phyloP scores from a whole-genome alignment of 2,888 invertebrate genomes.

The Xestia sexstrigata region DNA sequence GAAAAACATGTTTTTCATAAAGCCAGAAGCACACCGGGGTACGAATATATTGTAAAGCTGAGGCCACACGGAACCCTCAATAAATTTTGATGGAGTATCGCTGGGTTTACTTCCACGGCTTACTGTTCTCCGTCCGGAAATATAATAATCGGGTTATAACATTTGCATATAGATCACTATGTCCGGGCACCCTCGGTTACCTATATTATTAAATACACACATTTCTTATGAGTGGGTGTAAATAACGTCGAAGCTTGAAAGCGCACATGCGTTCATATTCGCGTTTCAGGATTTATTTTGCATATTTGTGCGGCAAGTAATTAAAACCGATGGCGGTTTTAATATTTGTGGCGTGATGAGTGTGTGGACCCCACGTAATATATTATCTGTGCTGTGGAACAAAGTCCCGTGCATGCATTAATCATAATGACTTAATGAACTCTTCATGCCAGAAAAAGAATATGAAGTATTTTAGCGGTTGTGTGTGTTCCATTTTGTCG shows the following conservation, averaged over 20 bases:
- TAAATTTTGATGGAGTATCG: constrained; percentile 86
- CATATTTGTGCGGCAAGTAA: constrained; percentile 75
- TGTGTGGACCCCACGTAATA: constrained; percentile 36
- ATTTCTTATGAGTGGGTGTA: constrained; percentile 82
- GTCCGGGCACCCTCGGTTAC: constrained; percentile 76
- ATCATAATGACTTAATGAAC: constrained; percentile 37
- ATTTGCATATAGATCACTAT: constrained; percentile 90
- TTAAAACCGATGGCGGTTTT: constrained; percentile 70
- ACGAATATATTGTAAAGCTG: constrained; percentile 71
- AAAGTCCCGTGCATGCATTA: constrained; percentile 20
- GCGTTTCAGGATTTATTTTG: constrained; percentile 74
- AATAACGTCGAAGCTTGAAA: constrained; percentile 73
- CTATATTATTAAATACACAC: constrained; percentile 82
- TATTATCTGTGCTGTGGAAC: constrained; percentile 28
- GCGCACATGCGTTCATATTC: constrained; percentile 74
- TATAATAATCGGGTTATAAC: constrained; percentile 90
- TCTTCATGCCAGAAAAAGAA: constrained; percentile 4
- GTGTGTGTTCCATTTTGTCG: not conserved
- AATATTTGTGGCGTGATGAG: constrained; percentile 52
- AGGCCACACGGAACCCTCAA: constrained; percentile 75
- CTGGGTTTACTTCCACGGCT: constrained; percentile 78
- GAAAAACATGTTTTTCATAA: constrained; percentile 77
- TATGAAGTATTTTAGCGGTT: not conserved
- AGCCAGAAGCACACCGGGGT: constrained; percentile 59
- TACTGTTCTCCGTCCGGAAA: constrained; percentile 82